These are phyloP conservation scores for Chromis chromis DNA, from an alignment of 2,797 vertebrate genomes.

Conservation along the genomic window DNA sequence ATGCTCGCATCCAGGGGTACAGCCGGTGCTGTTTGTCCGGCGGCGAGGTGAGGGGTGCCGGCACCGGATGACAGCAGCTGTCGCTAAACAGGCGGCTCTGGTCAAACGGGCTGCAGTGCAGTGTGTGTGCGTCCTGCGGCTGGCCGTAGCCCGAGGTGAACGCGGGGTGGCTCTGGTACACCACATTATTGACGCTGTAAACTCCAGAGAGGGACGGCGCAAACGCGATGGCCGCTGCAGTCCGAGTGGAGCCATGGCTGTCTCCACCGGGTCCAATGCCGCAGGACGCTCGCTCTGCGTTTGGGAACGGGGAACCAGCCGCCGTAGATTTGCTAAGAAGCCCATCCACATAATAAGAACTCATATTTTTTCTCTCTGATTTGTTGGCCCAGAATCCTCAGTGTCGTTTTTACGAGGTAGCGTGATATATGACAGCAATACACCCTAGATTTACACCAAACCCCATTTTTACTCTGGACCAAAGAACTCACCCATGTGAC, in stretches of 20 bases:
- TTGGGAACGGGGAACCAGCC: conserved; percentile 90
- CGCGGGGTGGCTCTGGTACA: conserved; percentile 83
- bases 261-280: conserved; percentile 88
- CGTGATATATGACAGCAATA: conserved; percentile 99
- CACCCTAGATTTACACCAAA: conserved; percentile 98
- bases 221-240: conserved; percentile 84
- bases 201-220: conserved; percentile 86
- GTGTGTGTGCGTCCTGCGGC: conserved; percentile 86
- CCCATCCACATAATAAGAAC: conserved; percentile 95
- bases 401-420: conserved; percentile 99
- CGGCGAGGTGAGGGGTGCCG: conserved; percentile 85
- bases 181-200: conserved; percentile 89
- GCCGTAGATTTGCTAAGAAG: conserved; percentile 94
- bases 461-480: conserved; percentile 94
- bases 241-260: conserved; percentile 87
- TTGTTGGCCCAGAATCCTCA: conserved; percentile 96
- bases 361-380: conserved; percentile 95
- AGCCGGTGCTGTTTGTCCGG: conserved; percentile 90
- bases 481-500: conserved; percentile 91
- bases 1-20: conserved; percentile 93
- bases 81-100: conserved; percentile 91
- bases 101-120: conserved; percentile 89
- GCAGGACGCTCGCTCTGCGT: conserved; percentile 89
- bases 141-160: conserved; percentile 87
- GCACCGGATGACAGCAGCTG: conserved; percentile 89